A percentile compares a stretch with the other conserved stretches of the same genome.
Evolutionary conservation across 2,888 invertebrate species (phyloP).

Genomic region (Amblyteles armatorius): DNA sequence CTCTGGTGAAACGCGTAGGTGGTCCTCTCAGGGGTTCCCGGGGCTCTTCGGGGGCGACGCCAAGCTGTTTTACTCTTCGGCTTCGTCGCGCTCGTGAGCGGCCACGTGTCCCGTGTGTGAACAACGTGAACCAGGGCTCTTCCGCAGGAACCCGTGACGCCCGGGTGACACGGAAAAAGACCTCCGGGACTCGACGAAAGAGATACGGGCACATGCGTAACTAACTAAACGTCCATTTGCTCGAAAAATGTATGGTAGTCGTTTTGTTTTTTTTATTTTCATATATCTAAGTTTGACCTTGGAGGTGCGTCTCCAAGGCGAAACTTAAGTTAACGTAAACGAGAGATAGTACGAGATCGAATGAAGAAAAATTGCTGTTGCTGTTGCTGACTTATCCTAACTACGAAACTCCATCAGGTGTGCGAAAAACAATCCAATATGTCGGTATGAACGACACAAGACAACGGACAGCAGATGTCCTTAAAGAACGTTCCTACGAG

Average conservation of each 20-base stretch:
- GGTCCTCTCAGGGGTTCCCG: slow-evolving; percentile 73
- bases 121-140: slow-evolving; percentile 53
- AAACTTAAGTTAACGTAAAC: neutral
- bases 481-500: slow-evolving; percentile 23
- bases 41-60: slow-evolving; percentile 49
- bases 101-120: slow-evolving; percentile 51
- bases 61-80: slow-evolving; percentile 49
- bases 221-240: slow-evolving; percentile 14
- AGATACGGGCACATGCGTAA: neutral
- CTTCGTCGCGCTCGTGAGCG: slow-evolving; percentile 16
- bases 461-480: slow-evolving; percentile 4
- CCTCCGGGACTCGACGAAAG: slow-evolving; percentile 20
- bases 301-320: neutral
- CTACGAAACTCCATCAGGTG: neutral
- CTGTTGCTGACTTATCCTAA: too few species aligned
- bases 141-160: slow-evolving; percentile 46
- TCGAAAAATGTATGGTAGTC: neutral
- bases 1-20: slow-evolving; percentile 76
- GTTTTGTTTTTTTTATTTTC: neutral
- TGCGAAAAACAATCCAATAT: neutral
- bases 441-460: neutral
- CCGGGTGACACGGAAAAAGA: slow-evolving; percentile 31
- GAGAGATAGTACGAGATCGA: neutral
- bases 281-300: neutral
- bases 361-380: neutral